phyloP scores from a whole-genome alignment of 2,113 vertebrate genomes.

The Ceyx cyanopectus region DNA sequence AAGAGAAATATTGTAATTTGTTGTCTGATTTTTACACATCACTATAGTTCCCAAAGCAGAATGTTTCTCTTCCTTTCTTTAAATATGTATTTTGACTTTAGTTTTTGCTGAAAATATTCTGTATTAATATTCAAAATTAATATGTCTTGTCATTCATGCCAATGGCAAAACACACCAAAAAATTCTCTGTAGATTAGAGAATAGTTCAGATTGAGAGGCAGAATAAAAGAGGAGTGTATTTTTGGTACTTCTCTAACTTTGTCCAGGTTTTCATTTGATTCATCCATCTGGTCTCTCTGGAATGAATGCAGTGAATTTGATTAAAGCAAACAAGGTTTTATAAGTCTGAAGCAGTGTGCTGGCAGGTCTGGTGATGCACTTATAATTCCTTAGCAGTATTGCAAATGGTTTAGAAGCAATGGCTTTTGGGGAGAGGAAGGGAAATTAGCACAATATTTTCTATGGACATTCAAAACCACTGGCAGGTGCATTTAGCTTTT shows the following conservation, averaged over 20 bases:
- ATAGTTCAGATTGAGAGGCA: not conserved
- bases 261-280: not conserved
- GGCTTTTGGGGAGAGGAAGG: not conserved
- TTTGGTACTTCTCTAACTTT: not conserved
- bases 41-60: not conserved
- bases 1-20: not conserved
- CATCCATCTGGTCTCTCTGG: not conserved
- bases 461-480: not conserved
- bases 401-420: constrained; percentile 47
- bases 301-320: constrained; percentile 8
- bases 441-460: not conserved
- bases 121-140: not conserved
- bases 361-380: constrained; percentile 30
- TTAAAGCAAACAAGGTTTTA: not conserved
- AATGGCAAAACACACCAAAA: not conserved
- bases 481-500: not conserved
- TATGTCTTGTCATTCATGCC: not conserved
- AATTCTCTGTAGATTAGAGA: not conserved
- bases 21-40: not conserved
- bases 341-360: not conserved
- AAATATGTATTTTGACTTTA: not conserved
- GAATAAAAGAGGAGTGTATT: not conserved
- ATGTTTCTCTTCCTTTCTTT: not conserved
- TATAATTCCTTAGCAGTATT: constrained; percentile 48
- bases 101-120: not conserved